Evolutionary conservation across 2,113 vertebrate genomes (phyloP), one percentile per base, ranked within the genome.

Genomic region (Grantiella picta): DNA sequence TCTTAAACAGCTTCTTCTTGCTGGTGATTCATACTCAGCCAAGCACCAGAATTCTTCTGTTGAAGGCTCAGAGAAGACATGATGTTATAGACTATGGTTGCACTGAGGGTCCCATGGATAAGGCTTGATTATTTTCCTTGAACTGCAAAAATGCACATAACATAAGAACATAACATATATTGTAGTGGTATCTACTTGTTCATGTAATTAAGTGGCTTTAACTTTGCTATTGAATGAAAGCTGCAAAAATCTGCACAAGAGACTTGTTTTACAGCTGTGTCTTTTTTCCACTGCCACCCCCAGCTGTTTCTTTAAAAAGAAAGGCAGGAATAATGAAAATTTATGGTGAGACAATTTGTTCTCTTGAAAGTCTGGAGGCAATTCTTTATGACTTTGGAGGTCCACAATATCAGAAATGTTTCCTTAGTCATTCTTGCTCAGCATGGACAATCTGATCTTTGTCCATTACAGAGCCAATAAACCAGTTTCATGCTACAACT

Each of bases 231-330:
- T 71, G 57, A 86, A 60, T 6, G 4, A 54, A 86, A 78, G 11
- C 12, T 76, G 12, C 53, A 91, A 82, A 93, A 75, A 54, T 57
- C 47, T 78, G 35, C 4, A 9, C 12, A 45, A 77, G 15, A 36
- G 22, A 20, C 20, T 47, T 65, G 10, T 69, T 82, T 44, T 45
- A 47, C 10, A 45, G 3, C 4, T 69, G 7, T 49, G 9, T 19
- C 9, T 31, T 80, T 84, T 77, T 40, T n/a, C 9, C 10, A 38
- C 5, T 10, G 10, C 3, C 12, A 44, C 7, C 2, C 11, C 0
- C 0, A 59, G 12, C 0, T 35, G 2, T 64, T 82, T 89, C 40
- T 40, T 44, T 17, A 47, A 78, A 82, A 29, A 14, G 2, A 4
- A 86, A 68, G 18, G 24, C 15, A 83, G 36, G 24, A 90, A 53